Percentiles rank a stretch among this genome's conserved stretches.
Evolutionary conservation across 2,888 invertebrate species (phyloP).

Genomic region (Mythimna pallens): DNA sequence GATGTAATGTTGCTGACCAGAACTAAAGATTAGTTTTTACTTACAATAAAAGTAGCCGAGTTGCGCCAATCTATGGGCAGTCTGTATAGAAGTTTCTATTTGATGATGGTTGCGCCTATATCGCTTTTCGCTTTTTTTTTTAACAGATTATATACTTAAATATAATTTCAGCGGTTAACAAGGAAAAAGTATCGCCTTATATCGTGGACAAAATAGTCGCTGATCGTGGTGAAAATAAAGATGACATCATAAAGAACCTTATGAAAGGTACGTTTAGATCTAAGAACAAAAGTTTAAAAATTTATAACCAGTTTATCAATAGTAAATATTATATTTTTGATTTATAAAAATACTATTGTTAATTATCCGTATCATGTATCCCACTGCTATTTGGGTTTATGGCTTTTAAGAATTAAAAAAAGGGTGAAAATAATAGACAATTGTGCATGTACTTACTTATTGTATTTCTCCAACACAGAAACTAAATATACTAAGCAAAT

Average conservation of each 20-base stretch:
- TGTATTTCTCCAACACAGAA: no score
- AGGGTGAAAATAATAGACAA: no score
- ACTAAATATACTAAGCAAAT: no score
- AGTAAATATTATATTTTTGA: background rate
- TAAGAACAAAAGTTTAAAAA: accelerated
- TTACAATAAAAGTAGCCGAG: background rate
- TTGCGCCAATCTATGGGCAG: background rate
- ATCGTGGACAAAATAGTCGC: conserved; percentile 23
- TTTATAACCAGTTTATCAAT: background rate
- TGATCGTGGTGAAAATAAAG: conserved; percentile 23
- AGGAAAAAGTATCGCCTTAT: conserved; percentile 29
- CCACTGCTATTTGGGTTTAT: no score
- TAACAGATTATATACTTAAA: no score
- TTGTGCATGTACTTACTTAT: no score
- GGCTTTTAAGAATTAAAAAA: no score
- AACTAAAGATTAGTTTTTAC: background rate
- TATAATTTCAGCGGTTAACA: conserved; percentile 23
- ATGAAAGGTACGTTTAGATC: conserved; percentile 2
- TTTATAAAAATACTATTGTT: background rate
- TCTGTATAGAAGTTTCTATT: background rate
- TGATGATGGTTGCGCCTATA: no score
- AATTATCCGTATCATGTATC: no score
- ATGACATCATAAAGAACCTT: conserved; percentile 31
- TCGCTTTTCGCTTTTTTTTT: no score
- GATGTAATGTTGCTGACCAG: no score